phyloP scores from a whole-genome alignment of 2,797 vertebrate species.

The Coluber constrictor region DNA sequence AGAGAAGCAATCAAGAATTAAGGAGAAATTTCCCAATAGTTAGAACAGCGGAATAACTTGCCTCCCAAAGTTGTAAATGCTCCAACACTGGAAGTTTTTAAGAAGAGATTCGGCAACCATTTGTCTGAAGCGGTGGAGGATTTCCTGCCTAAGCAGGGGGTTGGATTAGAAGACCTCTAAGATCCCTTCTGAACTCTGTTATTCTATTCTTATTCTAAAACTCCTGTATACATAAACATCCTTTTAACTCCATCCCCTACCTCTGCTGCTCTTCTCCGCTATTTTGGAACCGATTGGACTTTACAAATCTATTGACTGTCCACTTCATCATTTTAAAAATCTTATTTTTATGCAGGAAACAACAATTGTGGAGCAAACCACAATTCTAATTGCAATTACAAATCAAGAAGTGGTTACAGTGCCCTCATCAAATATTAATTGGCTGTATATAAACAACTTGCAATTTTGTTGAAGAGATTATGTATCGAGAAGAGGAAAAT shows the following conservation, averaged over 20 bases:
- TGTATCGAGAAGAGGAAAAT: too few relatives aligned
- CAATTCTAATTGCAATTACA: conserved; percentile 14
- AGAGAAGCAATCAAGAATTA: too few relatives aligned
- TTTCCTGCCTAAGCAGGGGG: too few relatives aligned
- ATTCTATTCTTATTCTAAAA: neutral
- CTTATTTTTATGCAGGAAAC: neutral
- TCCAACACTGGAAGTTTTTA: too few relatives aligned
- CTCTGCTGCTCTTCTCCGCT: neutral
- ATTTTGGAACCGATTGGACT: neutral
- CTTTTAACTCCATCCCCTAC: neutral
- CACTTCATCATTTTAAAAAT: neutral
- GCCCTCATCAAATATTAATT: conserved; percentile 22
- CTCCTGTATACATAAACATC: neutral
- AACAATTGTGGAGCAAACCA: neutral
- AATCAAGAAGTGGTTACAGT: conserved; percentile 10
- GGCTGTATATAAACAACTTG: neutral
- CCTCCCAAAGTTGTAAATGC: too few relatives aligned
- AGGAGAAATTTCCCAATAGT: too few relatives aligned
- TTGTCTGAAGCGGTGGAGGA: too few relatives aligned
- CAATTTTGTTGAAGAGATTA: neutral
- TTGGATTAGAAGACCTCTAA: too few relatives aligned
- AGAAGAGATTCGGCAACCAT: too few relatives aligned
- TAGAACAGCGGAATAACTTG: too few relatives aligned
- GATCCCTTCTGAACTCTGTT: too few relatives aligned
- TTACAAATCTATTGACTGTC: neutral